phyloP scores from a whole-genome alignment of 2,797 vertebrate species.

The Galaxias olidus region DNA sequence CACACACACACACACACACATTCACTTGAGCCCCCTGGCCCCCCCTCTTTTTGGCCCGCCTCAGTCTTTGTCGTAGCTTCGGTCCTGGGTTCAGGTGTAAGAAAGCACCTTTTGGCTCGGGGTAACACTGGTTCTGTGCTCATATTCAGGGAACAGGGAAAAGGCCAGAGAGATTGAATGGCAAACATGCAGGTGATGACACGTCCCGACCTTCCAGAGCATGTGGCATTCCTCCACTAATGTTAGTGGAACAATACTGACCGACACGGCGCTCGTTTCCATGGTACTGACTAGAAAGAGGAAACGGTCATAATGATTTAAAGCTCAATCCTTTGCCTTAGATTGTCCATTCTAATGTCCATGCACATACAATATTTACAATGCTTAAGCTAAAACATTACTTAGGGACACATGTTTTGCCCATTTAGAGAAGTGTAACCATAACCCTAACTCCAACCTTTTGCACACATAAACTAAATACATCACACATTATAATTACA shows the following conservation, averaged over 20 bases:
- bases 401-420: constrained; percentile 37
- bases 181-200: constrained; percentile 80
- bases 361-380: not conserved
- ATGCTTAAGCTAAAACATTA: constrained; percentile 37
- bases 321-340: no score
- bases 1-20: constrained; percentile 20
- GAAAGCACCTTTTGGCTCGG: constrained; percentile 70
- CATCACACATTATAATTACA: no score
- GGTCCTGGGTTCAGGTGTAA: constrained; percentile 72
- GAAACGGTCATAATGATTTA: constrained; percentile 3
- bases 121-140: constrained; percentile 74
- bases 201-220: constrained; percentile 68
- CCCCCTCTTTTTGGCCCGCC: constrained; percentile 26
- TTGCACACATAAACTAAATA: no score
- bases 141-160: constrained; percentile 76
- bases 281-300: constrained; percentile 11
- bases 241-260: constrained; percentile 46
- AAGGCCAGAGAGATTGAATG: constrained; percentile 74
- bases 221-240: constrained; percentile 69
- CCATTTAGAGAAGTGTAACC: constrained; percentile 51
- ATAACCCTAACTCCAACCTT: constrained; percentile 41
- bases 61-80: constrained; percentile 51
- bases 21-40: constrained; percentile 9
- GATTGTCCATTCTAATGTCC: no score
- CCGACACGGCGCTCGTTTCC: constrained; percentile 14